phyloP scores from a whole-genome alignment of 2,113 vertebrate species.

The Pipra filicauda region DNA sequence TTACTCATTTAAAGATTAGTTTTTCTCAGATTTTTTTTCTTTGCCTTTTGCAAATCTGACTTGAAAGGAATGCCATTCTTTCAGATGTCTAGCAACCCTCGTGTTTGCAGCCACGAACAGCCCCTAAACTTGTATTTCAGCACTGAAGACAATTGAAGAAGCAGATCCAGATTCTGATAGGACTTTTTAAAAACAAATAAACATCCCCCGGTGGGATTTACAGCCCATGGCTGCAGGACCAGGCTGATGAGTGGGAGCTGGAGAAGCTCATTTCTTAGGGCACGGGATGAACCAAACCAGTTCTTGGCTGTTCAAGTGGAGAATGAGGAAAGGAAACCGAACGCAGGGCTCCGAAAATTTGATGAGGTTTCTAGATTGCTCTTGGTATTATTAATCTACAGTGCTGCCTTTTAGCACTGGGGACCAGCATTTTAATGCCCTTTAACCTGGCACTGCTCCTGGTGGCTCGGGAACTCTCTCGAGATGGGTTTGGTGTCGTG shows the following conservation, averaged over 20 bases:
- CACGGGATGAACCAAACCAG: neutral
- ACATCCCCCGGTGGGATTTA: neutral
- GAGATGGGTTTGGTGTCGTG: neutral
- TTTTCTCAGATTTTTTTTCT: neutral
- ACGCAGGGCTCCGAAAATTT: fast-evolving
- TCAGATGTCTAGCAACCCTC: neutral
- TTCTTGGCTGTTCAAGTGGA: constrained; percentile 10
- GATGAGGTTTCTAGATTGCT: neutral
- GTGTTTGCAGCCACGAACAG: neutral
- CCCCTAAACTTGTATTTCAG: neutral
- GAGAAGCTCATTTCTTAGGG: neutral
- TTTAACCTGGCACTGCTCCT: neutral
- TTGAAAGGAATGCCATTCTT: neutral
- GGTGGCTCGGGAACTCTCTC: fast-evolving
- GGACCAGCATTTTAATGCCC: neutral
- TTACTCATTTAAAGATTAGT: constrained; percentile 13
- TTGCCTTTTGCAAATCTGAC: neutral
- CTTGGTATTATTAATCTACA: neutral
- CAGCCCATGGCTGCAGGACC: neutral
- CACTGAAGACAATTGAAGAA: neutral
- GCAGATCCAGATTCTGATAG: neutral
- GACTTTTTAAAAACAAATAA: neutral
- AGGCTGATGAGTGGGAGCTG: neutral
- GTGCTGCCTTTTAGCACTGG: neutral
- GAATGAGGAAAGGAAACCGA: neutral